These are phyloP conservation scores for Brachypodius melanocephalos DNA, from an alignment of 2,113 vertebrate species.

Conservation along the genomic window DNA sequence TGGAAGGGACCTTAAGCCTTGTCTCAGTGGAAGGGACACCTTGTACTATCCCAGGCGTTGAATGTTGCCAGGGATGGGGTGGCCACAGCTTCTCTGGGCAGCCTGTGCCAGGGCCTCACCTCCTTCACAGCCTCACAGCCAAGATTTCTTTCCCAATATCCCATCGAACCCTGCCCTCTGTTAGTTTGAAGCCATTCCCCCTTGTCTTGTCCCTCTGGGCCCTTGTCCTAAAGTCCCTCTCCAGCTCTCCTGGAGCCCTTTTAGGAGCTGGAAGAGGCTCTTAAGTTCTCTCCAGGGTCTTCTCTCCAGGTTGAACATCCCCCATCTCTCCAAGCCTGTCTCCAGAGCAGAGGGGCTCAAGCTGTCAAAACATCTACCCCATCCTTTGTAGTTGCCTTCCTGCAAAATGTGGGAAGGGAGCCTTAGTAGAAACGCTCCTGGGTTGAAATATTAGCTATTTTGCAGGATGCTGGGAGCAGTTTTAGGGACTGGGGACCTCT, in stretches of 20 bases:
- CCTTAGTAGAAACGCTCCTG: rapidly evolving
- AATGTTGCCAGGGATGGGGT: background rate
- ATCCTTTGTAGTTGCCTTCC: rapidly evolving
- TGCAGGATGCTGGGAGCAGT: background rate
- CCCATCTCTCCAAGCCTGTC: background rate
- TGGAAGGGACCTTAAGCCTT: background rate
- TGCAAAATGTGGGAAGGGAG: background rate
- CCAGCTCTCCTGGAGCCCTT: background rate
- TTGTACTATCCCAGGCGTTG: background rate
- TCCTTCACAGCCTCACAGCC: background rate
- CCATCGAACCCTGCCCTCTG: background rate
- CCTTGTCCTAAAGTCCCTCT: background rate
- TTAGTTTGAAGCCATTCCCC: background rate
- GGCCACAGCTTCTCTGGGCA: background rate
- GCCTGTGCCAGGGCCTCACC: background rate
- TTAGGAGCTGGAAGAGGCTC: background rate
- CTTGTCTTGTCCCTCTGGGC: background rate
- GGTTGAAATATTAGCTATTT: background rate
- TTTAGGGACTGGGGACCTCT: rapidly evolving
- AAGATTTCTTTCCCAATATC: background rate
- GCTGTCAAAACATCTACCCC: background rate
- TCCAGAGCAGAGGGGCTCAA: background rate
- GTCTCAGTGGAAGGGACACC: background rate
- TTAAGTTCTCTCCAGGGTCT: background rate
- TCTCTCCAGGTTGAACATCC: background rate